Evolutionary conservation across 2,113 vertebrate genomes (phyloP), one percentile per base, ranked within the genome.

Genomic region (Onychostruthus taczanowskii): DNA sequence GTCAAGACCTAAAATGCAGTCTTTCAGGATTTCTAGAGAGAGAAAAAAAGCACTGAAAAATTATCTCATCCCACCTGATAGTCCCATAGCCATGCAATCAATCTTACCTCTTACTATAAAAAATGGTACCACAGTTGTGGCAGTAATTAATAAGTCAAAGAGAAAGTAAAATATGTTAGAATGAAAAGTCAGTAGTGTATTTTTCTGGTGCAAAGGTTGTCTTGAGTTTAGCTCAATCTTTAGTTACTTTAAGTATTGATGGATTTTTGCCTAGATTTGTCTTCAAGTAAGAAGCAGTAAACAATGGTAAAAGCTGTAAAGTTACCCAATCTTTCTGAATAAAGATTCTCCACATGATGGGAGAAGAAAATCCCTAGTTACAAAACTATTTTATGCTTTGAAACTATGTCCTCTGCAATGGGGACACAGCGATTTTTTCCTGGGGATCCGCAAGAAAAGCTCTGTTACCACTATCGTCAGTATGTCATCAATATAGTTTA

Each of bases 61-160:
- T 43, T 73, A 76, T 93, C 58, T 75, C 83, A 43, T 66, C 74
- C 75, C 69, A 72, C 39, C 44, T 49, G 52, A 35, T 62, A 95
- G 97, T 85, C 70, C 67, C 78, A 30, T 44, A 95, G 26, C 47
- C 89, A 84, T 72, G 43, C 75, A 93, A 94, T 91, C 96, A 95
- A 80, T 77, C 75, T 92, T 94, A 85, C 44, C 8, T 18, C 66
- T 96, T 88, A 69, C 55, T 79, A 50, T 87, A 93, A 89, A 72
- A 95, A 96, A 44, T 61, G 13, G 73, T 96, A 58, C 58, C 66
- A 56, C 49, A 88, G 90, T 89, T 91, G 28, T 68, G 87, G 81
- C 79, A 89, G 86, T 90, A 97, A 97, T 94, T 93, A 83, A 43
- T 87, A 91, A 96, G 62, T 96, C 84, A 95, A 93, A 82, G 64